A percentile compares a stretch with the other conserved stretches of the same genome.
Evolutionary conservation across 2,113 vertebrate species (phyloP).

Genomic region (Anolis sagrei): DNA sequence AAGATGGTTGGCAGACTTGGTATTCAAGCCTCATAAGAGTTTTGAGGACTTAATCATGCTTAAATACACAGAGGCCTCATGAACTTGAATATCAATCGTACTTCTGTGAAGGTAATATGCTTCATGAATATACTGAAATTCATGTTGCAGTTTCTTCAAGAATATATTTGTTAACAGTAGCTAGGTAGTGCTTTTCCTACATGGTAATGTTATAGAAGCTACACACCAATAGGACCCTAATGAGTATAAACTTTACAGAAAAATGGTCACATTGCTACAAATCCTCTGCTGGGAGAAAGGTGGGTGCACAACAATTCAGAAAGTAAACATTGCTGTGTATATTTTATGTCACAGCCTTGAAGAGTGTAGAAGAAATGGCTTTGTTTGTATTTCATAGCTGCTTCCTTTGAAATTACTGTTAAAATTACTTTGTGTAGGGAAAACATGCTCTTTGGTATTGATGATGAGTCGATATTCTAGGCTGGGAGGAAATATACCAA

Average conservation of each 20-base stretch:
- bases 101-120: neutral
- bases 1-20: neutral
- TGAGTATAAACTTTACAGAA: no score
- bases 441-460: no score
- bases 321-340: neutral
- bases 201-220: neutral
- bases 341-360: neutral
- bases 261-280: neutral
- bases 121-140: neutral
- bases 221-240: neutral
- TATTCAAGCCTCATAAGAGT: neutral
- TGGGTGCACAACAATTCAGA: no score
- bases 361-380: neutral
- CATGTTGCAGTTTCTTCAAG: neutral
- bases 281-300: neutral
- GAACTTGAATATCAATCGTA: neutral
- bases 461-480: no score
- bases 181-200: neutral
- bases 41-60: constrained; percentile 1
- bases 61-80: constrained; percentile 18
- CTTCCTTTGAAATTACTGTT: no score
- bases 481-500: no score
- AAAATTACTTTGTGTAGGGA: no score
- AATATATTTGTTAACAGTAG: neutral
- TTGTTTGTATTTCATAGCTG: no score